Percentiles rank a stretch among this genome's conserved stretches.
Evolutionary conservation across 2,888 invertebrate species (phyloP).

Genomic region (Palloptera scutellata): DNA sequence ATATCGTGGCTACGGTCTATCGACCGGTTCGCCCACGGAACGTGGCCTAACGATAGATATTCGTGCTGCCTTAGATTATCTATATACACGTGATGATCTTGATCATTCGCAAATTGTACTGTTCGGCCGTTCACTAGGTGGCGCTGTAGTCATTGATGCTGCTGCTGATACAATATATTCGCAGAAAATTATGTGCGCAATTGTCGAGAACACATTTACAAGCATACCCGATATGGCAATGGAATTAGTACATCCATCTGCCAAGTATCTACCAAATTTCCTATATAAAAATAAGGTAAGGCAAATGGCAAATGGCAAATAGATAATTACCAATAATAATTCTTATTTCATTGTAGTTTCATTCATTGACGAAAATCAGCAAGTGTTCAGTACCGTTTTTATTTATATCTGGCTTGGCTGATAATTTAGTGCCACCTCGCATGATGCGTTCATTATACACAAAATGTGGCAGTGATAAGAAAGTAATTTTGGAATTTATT

Average conservation of each 20-base stretch:
- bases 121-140: slow-evolving; percentile 87
- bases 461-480: slow-evolving; percentile 77
- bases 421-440: slow-evolving; percentile 85
- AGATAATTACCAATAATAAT: background rate
- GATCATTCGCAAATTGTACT: slow-evolving; percentile 85
- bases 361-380: slow-evolving; percentile 78
- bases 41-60: slow-evolving; percentile 88
- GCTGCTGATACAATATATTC: slow-evolving; percentile 79
- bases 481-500: slow-evolving; percentile 79
- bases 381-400: slow-evolving; percentile 79
- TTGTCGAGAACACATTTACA: slow-evolving; percentile 95
- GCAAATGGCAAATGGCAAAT: background rate
- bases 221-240: slow-evolving; percentile 93
- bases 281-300: slow-evolving; percentile 91
- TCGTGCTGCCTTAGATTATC: slow-evolving; percentile 84
- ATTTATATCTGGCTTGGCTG: slow-evolving; percentile 88
- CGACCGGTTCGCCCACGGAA: slow-evolving; percentile 88
- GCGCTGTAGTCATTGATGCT: slow-evolving; percentile 90
- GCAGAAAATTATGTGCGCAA: slow-evolving; percentile 82
- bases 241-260: slow-evolving; percentile 69
- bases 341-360: slow-evolving; percentile 37
- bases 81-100: slow-evolving; percentile 81
- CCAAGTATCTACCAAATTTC: slow-evolving; percentile 83
- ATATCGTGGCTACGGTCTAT: slow-evolving; percentile 93
- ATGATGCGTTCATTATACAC: slow-evolving; percentile 87